Conservation (phyloP, 2,113 vertebrate species). For the Ia io region DNA sequence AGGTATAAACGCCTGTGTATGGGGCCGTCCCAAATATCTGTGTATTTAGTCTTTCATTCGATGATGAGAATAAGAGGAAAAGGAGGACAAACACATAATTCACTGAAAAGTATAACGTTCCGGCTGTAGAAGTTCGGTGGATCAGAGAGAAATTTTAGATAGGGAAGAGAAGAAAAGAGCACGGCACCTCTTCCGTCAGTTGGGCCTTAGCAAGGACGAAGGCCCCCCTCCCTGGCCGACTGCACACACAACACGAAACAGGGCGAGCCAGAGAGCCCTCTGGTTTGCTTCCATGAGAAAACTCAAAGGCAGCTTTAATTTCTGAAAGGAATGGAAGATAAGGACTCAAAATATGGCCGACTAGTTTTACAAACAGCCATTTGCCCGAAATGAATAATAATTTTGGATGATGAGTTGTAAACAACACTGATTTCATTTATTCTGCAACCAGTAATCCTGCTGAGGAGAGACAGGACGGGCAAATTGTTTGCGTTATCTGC, state of each 20-base stretch:
- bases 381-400: constrained; percentile 56
- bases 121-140: not conserved
- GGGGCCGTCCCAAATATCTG: not conserved
- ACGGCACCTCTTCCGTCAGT: not conserved
- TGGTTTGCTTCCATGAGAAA: constrained; percentile 34
- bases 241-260: not conserved
- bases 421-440: constrained; percentile 57
- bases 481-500: not conserved
- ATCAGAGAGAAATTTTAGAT: not conserved
- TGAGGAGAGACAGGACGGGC: constrained; percentile 34
- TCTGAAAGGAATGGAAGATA: constrained; percentile 27
- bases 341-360: constrained; percentile 38
- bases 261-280: not conserved
- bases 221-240: not conserved
- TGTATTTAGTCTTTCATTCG: too few species aligned
- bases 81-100: not conserved
- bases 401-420: constrained; percentile 40
- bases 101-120: not conserved
- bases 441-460: constrained; percentile 49
- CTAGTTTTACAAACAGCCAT: constrained; percentile 34
- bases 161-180: not conserved
- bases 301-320: constrained; percentile 22
- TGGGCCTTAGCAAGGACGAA: not conserved
- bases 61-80: not conserved
- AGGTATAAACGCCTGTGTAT: too few species aligned